Evolutionary conservation across 2,888 invertebrate genomes (phyloP).

Genomic region (Morpho achilles): DNA sequence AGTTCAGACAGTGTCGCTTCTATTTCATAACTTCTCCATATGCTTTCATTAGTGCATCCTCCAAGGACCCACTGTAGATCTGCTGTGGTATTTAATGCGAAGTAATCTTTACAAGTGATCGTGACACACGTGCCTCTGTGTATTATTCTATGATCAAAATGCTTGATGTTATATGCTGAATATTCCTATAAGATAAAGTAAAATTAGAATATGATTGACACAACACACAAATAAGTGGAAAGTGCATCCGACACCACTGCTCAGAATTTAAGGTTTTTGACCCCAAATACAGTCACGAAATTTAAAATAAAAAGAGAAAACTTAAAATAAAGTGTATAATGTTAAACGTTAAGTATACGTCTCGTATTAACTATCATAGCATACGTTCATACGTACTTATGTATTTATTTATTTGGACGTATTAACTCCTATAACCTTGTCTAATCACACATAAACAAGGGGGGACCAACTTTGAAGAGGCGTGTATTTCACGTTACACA

Average conservation of each 20-base stretch:
- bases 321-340: too few species aligned
- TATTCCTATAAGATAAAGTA: slow-evolving; percentile 47
- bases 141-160: slow-evolving; percentile 63
- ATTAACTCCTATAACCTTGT: too few species aligned
- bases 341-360: too few species aligned
- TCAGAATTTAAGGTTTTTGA: too few species aligned
- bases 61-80: slow-evolving; percentile 47
- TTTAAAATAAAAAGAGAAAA: too few species aligned
- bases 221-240: background rate
- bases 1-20: slow-evolving; percentile 46
- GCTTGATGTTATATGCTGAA: slow-evolving; percentile 53
- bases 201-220: background rate
- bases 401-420: too few species aligned
- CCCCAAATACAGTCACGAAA: too few species aligned
- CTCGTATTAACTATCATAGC: too few species aligned
- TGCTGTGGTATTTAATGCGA: slow-evolving; percentile 29
- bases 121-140: slow-evolving; percentile 62
- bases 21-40: slow-evolving; percentile 48
- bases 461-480: too few species aligned
- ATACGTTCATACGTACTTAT: too few species aligned
- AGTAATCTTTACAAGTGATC: slow-evolving; percentile 40
- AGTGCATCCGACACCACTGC: background rate
- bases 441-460: too few species aligned
- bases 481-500: too few species aligned
- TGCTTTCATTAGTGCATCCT: slow-evolving; percentile 53